Conservation (phyloP, 2,797 vertebrate genomes). For the Hypotaenidia philippensis region DNA sequence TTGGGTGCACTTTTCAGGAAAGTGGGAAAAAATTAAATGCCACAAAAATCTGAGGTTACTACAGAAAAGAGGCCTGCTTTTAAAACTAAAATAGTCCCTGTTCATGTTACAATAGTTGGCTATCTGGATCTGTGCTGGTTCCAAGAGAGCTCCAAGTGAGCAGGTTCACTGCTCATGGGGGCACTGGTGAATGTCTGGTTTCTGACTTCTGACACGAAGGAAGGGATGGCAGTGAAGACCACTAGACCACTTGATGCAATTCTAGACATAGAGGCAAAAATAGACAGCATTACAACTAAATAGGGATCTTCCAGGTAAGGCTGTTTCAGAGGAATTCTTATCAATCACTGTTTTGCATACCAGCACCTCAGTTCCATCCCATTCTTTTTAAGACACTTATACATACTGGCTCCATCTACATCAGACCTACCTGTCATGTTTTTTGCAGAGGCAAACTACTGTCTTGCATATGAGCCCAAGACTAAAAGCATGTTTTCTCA, state of each 20-base stretch:
- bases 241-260: not conserved
- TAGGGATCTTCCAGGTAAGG: not conserved
- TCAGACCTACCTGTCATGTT: not conserved
- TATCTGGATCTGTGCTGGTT: not conserved
- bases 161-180: fast-evolving
- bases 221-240: not conserved
- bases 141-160: not conserved
- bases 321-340: not conserved
- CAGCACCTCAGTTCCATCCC: not conserved
- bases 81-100: not conserved
- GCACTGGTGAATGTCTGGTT: not conserved
- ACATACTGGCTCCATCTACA: not conserved
- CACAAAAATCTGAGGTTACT: not conserved
- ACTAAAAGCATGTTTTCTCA: not conserved
- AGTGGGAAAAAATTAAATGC: not conserved
- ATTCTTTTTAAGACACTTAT: not conserved
- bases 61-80: not conserved
- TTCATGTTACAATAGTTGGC: not conserved
- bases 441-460: not conserved
- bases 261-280: not conserved
- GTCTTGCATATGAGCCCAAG: not conserved
- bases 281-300: not conserved
- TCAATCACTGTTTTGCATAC: not conserved
- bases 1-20: not conserved
- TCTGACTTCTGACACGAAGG: not conserved